A percentile compares a stretch with the other conserved stretches of the same genome.
Evolutionary conservation across 2,888 invertebrate species (phyloP).

Genomic region (Asteroscopus sphinx): DNA sequence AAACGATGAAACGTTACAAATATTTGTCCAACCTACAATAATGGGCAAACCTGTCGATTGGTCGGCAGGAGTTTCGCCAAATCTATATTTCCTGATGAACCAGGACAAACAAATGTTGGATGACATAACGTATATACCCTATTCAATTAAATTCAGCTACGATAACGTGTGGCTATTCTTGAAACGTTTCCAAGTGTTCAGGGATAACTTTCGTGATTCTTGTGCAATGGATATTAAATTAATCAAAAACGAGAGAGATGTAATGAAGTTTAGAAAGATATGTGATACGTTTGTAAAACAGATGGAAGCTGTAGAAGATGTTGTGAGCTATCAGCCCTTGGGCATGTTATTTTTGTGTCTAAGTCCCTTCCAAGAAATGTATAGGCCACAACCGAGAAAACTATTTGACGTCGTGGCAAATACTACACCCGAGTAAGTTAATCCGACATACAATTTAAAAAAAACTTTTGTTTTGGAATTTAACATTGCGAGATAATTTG

Average conservation of each 20-base stretch:
- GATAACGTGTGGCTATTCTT: conserved; percentile 91
- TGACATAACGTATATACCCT: conserved; percentile 89
- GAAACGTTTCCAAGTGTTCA: conserved; percentile 91
- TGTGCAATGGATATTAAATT: conserved; percentile 90
- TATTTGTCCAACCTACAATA: conserved; percentile 95
- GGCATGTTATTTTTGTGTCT: conserved; percentile 93
- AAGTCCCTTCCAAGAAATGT: conserved; percentile 92
- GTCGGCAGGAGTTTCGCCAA: conserved; percentile 93
- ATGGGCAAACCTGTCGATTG: conserved; percentile 95
- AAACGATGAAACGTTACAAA: conserved; percentile 92
- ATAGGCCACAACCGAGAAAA: conserved; percentile 92
- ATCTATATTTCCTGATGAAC: conserved; percentile 92
- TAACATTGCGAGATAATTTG: too few species aligned
- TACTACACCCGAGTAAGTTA: conserved; percentile 91
- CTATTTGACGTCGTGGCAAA: conserved; percentile 91
- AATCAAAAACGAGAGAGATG: conserved; percentile 91
- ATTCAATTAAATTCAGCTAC: conserved; percentile 90
- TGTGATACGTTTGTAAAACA: conserved; percentile 93
- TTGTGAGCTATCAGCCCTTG: conserved; percentile 92
- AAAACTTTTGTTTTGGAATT: too few species aligned
- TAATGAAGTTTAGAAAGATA: conserved; percentile 91
- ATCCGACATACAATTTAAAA: too few species aligned
- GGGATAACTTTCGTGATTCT: conserved; percentile 93
- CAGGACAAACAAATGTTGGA: conserved; percentile 90
- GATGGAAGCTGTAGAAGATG: conserved; percentile 91